Evolutionary conservation across 2,888 invertebrate species (phyloP), one percentile per base, ranked within the genome.

Genomic region (Scaeva pyrastri): DNA sequence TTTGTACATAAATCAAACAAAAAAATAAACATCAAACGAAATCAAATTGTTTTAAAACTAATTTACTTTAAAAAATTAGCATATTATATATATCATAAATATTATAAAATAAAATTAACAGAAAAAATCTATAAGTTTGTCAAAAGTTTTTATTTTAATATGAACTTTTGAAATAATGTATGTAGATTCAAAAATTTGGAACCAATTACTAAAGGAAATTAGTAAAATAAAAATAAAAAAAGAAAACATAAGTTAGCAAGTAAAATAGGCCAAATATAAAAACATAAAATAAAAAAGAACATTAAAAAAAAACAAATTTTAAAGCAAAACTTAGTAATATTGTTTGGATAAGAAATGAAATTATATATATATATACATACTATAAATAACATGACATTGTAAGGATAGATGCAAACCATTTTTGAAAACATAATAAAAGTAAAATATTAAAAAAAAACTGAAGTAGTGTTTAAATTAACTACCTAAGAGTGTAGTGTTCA

Each of bases 231-330:
- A 79, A 62, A n/a, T n/a, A 21, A 55, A 62, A 73, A 31, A 26
- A 71, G 41, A 74, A 71, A 64, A 71, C 62, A 50, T 77, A 82
- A 86, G 77, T 74, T 86, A 85, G 85, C 45, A 77, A 85, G 80
- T 85, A 85, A 85, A 85, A 86, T 86, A 86, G 86, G 86, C 86
- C 86, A 86, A 86, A 86, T 86, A 74, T 86, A 86, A 86, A 78
- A 73, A 79, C 71, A 50, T 48, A 56, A 45, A 26, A 45, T 16
- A 23, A 48, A 45, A 50, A 6, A 56, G 21, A 62, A 45, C 8
- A 56, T 52, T 60, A 55, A 62, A 73, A 41, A 43, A 66, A 74
- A 86, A 77, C 68, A 82, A 82, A 78, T 82, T 86, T 85, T 77
- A 81, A 85, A 77, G 70, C 77, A 82, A 86, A 82, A 81, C 41